These are phyloP conservation scores for Deladenus siricidicola DNA, from an alignment of 2,888 invertebrate genomes.

Conservation along the genomic window DNA sequence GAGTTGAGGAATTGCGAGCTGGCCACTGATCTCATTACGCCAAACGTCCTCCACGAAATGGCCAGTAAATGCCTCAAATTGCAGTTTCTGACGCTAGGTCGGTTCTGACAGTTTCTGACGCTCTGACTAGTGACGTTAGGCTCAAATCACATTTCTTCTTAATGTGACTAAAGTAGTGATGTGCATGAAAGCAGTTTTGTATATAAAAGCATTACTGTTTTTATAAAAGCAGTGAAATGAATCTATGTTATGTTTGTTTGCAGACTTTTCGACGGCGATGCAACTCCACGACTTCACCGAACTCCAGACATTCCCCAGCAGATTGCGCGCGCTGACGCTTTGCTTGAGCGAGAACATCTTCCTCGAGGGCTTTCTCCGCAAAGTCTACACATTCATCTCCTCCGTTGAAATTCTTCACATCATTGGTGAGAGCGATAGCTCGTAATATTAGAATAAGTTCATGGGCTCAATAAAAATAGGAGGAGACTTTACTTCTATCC, in stretches of 20 bases:
- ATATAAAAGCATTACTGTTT: no score
- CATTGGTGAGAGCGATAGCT: conserved; percentile 64
- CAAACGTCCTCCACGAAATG: conserved; percentile 88
- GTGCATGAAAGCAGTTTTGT: no score
- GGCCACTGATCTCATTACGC: conserved; percentile 89
- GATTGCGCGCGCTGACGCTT: conserved; percentile 85
- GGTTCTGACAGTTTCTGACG: neutral
- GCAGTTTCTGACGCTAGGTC: conserved; percentile 76
- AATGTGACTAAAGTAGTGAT: no score
- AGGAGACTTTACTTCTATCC: neutral
- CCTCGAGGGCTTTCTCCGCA: conserved; percentile 99
- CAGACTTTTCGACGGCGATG: conserved; percentile 92
- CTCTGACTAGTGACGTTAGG: no score
- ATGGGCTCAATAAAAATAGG: neutral
- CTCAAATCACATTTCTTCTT: no score
- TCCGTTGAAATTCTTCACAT: conserved; percentile 92
- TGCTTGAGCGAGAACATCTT: conserved; percentile 98
- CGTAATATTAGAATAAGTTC: no score
- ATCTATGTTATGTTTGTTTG: no score
- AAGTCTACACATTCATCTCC: conserved; percentile 98
- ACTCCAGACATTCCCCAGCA: conserved; percentile 95
- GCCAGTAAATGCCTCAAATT: conserved; percentile 90
- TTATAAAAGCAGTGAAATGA: no score
- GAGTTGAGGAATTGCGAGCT: conserved; percentile 82
- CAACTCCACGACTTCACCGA: conserved; percentile 98